phyloP scores from a whole-genome alignment of 2,888 invertebrate genomes.

The Sepiola atlantica region DNA sequence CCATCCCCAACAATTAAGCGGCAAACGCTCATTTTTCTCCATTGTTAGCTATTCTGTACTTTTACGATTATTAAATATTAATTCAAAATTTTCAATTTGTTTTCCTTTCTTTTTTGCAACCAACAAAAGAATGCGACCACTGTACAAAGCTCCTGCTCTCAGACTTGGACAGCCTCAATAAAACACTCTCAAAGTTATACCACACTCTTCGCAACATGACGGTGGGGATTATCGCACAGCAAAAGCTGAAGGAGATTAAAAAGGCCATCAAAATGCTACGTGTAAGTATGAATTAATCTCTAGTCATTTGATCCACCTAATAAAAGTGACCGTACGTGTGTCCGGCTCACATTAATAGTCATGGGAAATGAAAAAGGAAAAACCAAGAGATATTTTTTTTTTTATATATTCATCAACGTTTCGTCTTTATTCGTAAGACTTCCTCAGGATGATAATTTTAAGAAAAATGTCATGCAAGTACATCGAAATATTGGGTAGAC shows the following conservation, averaged over 20 bases:
- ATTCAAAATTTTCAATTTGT: not conserved
- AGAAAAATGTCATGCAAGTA: no score
- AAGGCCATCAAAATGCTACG: conserved; percentile 82
- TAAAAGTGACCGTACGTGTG: not conserved
- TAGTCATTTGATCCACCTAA: not conserved
- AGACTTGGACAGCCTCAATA: conserved; percentile 85
- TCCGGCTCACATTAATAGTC: not conserved
- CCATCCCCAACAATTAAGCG: no score
- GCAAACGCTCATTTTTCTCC: not conserved
- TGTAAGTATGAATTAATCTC: conserved; percentile 57
- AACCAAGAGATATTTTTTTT: not conserved
- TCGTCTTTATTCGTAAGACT: no score
- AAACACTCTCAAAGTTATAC: conserved; percentile 83
- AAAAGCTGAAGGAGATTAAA: conserved; percentile 87
- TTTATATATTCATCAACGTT: no score
- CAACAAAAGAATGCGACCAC: conserved; percentile 84
- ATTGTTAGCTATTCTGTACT: not conserved
- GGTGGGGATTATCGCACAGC: conserved; percentile 90
- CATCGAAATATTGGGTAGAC: no score
- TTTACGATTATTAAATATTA: not conserved
- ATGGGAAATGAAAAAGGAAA: no score
- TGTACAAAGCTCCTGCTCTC: conserved; percentile 93
- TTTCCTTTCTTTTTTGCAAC: not conserved
- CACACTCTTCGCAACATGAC: conserved; percentile 86
- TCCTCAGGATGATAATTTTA: no score